A percentile compares a stretch with the other conserved stretches of the same genome.
phyloP scores from a whole-genome alignment of 2,888 invertebrate genomes.

The Machimus atricapillus region DNA sequence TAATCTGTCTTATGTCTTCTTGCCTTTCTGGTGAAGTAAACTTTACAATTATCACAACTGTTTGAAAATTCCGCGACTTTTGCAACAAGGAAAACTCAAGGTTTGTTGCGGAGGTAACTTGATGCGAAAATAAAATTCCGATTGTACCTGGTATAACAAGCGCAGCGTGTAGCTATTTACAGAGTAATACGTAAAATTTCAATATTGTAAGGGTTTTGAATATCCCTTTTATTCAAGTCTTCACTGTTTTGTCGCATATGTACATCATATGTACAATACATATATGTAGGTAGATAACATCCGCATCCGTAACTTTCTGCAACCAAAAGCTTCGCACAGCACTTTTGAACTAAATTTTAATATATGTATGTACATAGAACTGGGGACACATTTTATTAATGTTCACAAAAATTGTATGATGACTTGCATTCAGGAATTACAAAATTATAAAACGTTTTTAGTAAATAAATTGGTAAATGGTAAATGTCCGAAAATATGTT shows the following conservation, averaged over 20 bases:
- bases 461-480: no score
- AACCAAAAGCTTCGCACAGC: neutral
- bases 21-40: neutral
- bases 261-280: neutral
- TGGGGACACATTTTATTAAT: neutral
- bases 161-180: neutral
- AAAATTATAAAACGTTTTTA: no score
- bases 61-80: neutral
- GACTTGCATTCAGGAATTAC: neutral
- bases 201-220: neutral
- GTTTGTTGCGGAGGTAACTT: neutral
- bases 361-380: neutral
- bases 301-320: neutral
- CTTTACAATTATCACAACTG: neutral
- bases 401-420: neutral
- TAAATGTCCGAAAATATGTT: no score
- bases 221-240: neutral
- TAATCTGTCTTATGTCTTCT: neutral
- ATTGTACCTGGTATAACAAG: neutral
- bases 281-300: no score
- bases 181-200: neutral
- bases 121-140: neutral
- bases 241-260: neutral
- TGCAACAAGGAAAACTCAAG: neutral
- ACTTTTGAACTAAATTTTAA: neutral